Base-by-base conservation (phyloP, 2,888 invertebrate species). In the Parnassius apollo region DNA sequence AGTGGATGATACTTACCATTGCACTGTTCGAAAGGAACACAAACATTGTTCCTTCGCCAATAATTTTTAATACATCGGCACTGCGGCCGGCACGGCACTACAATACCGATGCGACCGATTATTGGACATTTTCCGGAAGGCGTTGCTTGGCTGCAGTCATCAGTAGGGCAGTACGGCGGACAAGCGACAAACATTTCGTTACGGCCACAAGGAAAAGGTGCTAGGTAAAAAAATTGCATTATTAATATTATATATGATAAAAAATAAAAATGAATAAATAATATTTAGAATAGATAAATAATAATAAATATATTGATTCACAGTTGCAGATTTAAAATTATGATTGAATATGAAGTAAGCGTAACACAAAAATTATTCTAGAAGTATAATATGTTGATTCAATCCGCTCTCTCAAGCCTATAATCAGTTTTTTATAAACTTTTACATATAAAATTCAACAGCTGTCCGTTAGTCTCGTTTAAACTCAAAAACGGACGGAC, bases 11-110 rank as follows among this genome's bases (percentile, higher is more conserved):
- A 57, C 76, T 77, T 72, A 78, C 78, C 71, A 42, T 57, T 53
- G 51, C 83, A 83, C 45, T 76, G 57, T 13, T 65, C 67, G 64
- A 75, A 78, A n/a, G 81, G 82, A 4, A 83, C 77, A 45, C 83
- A 84, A 2, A 61, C 66, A 1, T 77, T 77, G 50, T 78, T 66
- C 1, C 72, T 65, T 49, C 78, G 77, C 74, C 81, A 77, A 59
- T 76, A 80, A 1, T 69, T 70, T 9, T 73, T 58, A 1, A 70
- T 71, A 62, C 84, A 85, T 18, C 76, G 65, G 54, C 84, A 84
- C 18, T 64, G 67, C 0, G 84, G 84, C 1, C 61, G n/a, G 57
- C 72, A 72, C 12, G 62, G 62, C 1, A 66, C 50, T 2, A 75
- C 65, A 3, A 79, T 72, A 2, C 68, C 68, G 2, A 78, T 76